phyloP scores from a whole-genome alignment of 2,797 vertebrate species.

The Podargus strigoides region DNA sequence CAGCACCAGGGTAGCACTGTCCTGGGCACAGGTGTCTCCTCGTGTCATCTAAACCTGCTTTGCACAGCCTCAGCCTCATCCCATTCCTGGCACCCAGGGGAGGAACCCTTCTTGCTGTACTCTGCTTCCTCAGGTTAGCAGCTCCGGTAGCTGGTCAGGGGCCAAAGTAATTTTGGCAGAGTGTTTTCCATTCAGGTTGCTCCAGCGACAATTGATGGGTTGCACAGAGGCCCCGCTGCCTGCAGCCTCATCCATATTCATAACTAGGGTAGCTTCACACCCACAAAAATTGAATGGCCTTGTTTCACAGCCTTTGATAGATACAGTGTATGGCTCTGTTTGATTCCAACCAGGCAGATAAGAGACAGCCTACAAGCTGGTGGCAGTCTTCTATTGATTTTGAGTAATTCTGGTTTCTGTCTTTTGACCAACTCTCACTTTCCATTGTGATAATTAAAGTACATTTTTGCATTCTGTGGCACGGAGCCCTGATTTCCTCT shows the following conservation, averaged over 20 bases:
- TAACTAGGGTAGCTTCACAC: neutral
- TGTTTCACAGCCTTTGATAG: neutral
- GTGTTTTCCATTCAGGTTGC: neutral
- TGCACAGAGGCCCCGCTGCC: neutral
- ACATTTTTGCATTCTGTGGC: neutral
- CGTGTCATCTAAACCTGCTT: neutral
- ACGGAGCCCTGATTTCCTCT: neutral
- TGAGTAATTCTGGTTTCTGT: neutral
- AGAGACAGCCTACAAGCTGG: neutral
- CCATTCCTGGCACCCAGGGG: neutral
- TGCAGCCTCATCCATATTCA: conserved; percentile 23
- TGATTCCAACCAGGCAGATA: neutral
- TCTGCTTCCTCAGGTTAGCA: neutral
- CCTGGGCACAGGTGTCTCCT: neutral
- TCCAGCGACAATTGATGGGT: neutral
- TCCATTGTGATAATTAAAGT: conserved; percentile 25
- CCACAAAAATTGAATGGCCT: neutral
- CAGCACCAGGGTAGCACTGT: neutral
- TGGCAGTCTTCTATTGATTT: conserved; percentile 24
- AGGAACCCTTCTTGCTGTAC: accelerated
- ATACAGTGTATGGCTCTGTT: neutral
- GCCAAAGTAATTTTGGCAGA: neutral
- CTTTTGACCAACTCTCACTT: neutral
- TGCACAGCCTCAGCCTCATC: neutral
- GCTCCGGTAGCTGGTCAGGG: neutral